These are phyloP conservation scores for Drosophila subobscura DNA, from an alignment of 1,140 invertebrate genomes.

Conservation along the genomic window DNA sequence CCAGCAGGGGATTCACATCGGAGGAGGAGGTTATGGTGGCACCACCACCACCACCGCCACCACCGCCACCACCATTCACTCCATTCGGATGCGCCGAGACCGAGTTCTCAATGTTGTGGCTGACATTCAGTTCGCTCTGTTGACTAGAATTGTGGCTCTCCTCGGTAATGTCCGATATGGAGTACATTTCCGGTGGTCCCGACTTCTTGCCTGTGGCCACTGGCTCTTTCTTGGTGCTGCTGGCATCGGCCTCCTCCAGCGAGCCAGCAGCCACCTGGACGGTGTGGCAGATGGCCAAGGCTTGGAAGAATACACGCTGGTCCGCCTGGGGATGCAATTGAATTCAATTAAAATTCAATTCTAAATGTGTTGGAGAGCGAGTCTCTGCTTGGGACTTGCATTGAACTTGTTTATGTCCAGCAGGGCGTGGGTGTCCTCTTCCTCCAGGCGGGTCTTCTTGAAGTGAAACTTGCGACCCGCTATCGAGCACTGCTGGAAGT, in stretches of 20 bases:
- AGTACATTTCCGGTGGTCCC: constrained; percentile 73
- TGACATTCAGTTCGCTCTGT: constrained; percentile 75
- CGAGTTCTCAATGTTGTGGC: constrained; percentile 63
- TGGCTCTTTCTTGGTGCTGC: constrained; percentile 26
- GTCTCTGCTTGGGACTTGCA: background rate
- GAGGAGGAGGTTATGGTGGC: constrained; percentile 43
- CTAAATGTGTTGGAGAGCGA: too few species aligned
- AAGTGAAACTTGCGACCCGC: constrained; percentile 89
- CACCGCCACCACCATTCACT: background rate
- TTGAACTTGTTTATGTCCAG: constrained; percentile 48
- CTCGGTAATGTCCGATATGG: constrained; percentile 78
- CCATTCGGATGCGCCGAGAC: constrained; percentile 70
- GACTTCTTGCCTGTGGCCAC: constrained; percentile 16
- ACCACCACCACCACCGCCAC: too few species aligned
- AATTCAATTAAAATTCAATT: background rate
- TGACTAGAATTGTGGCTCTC: constrained; percentile 80
- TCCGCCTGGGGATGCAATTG: constrained; percentile 5
- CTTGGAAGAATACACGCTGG: constrained; percentile 84
- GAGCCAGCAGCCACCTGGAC: constrained; percentile 86
- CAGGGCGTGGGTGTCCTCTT: constrained; percentile 26
- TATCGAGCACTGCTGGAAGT: constrained; percentile 95
- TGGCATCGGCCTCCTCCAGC: constrained; percentile 30
- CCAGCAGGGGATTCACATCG: constrained; percentile 74
- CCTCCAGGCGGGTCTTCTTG: constrained; percentile 48
- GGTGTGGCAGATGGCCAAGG: constrained; percentile 91